Evolutionary conservation across 2,797 vertebrate species (phyloP).

Genomic region (Falco concolor): DNA sequence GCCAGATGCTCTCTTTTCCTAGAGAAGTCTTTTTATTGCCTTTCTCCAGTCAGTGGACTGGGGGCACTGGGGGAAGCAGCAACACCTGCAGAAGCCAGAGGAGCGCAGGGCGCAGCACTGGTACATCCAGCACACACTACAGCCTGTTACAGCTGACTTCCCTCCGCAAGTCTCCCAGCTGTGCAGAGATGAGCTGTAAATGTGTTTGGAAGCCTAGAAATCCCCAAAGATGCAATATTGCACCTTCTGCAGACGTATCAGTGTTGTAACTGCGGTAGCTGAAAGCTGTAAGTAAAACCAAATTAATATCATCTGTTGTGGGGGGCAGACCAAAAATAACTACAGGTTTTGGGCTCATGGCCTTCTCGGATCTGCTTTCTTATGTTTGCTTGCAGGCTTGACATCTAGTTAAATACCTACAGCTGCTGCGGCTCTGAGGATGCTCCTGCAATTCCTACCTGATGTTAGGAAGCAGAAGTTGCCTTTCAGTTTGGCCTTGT

Average conservation of each 20-base stretch:
- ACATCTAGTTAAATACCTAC: background rate
- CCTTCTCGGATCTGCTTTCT: background rate
- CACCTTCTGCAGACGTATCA: background rate
- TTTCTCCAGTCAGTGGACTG: background rate
- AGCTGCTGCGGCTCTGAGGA: background rate
- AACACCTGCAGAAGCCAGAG: background rate
- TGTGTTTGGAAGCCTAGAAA: background rate
- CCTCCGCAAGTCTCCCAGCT: background rate
- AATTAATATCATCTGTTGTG: background rate
- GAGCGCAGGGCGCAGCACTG: background rate
- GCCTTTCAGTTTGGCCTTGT: background rate
- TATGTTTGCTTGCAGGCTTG: background rate
- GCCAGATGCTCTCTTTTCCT: background rate
- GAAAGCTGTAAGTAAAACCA: background rate
- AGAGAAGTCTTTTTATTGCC: background rate
- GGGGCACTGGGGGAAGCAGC: background rate
- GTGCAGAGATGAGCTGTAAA: background rate
- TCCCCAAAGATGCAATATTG: background rate
- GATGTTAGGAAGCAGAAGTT: background rate
- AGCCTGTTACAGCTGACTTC: background rate
- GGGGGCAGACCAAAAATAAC: background rate
- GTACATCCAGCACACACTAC: fast-evolving
- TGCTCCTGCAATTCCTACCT: background rate
- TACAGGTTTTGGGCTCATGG: background rate
- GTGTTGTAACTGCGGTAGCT: background rate